Conservation (phyloP, 2,113 vertebrate species). For the Girardinichthys multiradiatus region DNA sequence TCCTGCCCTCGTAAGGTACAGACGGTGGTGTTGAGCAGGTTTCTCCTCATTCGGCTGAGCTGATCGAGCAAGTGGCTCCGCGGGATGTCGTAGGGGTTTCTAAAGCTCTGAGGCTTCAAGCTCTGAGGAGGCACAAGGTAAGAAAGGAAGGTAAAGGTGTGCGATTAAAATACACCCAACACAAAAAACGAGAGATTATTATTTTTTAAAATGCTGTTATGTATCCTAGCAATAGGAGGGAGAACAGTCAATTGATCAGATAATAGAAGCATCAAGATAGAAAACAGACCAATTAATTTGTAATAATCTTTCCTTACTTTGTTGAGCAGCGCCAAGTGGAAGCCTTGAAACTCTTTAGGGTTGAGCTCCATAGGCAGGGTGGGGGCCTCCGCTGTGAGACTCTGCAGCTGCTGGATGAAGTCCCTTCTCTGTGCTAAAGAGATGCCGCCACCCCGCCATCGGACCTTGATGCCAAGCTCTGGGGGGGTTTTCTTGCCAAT, state of each 20-base stretch:
- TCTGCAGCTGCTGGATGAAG: constrained; percentile 92
- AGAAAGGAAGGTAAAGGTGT: not conserved
- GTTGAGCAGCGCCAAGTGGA: constrained; percentile 92
- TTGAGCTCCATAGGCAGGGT: constrained; percentile 87
- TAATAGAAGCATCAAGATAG: no score
- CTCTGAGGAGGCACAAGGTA: constrained; percentile 74
- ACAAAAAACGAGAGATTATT: no score
- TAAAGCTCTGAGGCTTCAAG: constrained; percentile 93
- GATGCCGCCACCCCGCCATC: constrained; percentile 84
- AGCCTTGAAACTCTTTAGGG: constrained; percentile 94
- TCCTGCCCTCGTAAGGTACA: constrained; percentile 90
- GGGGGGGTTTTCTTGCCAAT: constrained; percentile 89
- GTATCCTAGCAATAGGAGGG: no score
- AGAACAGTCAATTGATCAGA: no score
- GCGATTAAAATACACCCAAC: not conserved
- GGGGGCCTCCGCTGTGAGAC: constrained; percentile 86
- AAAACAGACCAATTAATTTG: not conserved
- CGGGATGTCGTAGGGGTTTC: constrained; percentile 97
- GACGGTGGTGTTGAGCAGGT: constrained; percentile 89
- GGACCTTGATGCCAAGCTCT: constrained; percentile 92
- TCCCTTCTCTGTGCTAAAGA: constrained; percentile 89
- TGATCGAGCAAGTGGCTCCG: constrained; percentile 95
- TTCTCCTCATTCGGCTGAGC: constrained; percentile 95
- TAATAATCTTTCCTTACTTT: constrained; percentile 73
- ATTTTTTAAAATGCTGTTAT: not conserved